Base-by-base conservation (phyloP, 1,140 invertebrate genomes). In the Brachionus plicatilis region DNA sequence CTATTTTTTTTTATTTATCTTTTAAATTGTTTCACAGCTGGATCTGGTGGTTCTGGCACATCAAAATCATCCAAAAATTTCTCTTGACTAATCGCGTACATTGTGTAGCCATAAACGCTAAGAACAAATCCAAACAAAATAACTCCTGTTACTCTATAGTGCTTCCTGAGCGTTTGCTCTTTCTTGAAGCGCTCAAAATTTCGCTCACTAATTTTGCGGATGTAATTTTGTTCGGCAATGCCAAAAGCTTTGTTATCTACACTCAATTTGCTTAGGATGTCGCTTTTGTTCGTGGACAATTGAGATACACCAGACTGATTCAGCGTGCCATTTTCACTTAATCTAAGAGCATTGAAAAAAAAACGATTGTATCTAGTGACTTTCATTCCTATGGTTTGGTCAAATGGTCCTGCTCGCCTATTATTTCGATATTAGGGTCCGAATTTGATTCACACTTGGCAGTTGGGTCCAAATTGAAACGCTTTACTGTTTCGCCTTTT, bases 401-500 rank as follows among this genome's bases (percentile, higher is more conserved):
- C 41, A 37, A 37, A 37, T 37, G 33, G 33, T 37, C 33, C 33
- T 76, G 17, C 5, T 76, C 72, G 1, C 9, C 14, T 27, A 76
- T 76, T 47, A 76, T 76, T 76, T 76, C 72, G 6, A 76, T 76
- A 47, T 76, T 76, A n/a, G 72, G 6, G 14, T 76, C 72, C 7
- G 43, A 9, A 50, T 29, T 76, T 27, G 72, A 27, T 37, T 76
- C 72, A 27, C 14, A 12, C 24, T 50, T 47, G 45, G 50, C 4
- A 24, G 27, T 27, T 27, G 43, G n/a, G 8, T 12, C 27, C 20
- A 68, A 1, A 14, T 9, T 14, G 5, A 84, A 80, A 88, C 87
- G 90, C 92, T 82, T 88, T 86, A 95, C 93, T 20, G 87, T 91
- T 91, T 96, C 94, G n/a, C 95, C 95, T 88, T 94, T 95, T 84